Evolutionary conservation across 2,797 vertebrate species (phyloP), one percentile per base, ranked within the genome.

Genomic region (Cossypha polioptera): DNA sequence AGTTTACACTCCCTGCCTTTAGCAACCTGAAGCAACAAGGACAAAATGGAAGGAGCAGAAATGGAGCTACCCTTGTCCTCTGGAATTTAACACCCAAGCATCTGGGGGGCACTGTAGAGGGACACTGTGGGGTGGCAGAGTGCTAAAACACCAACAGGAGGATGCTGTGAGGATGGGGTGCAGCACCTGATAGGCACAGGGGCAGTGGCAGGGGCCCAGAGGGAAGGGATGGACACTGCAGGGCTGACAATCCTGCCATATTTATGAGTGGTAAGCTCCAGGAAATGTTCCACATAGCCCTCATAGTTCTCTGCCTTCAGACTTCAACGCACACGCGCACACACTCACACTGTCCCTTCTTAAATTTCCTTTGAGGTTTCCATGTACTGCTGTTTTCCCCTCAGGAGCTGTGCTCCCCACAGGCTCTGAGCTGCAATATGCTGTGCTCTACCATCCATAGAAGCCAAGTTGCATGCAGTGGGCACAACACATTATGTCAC

Each of bases 261-360:
- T 93, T 91, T 88, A 81, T 91, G 82, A 73, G 88, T n/a, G 11
- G 85, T 92, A 90, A 94, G 87, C 85, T 91, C 61, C 91, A 96
- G 93, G 94, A 96, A 97, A 95, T 95, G 91, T 96, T 96, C 92
- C 85, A 94, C 93, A 95, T 96, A 94, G 86, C 92, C 91, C 53
- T 96, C 88, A 93, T 95, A 94, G 79, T 5, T 91, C 58, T 73
- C 79, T 89, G 77, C 89, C 82, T 91, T 91, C 77, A 71, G 87
- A 68, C 59, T 59, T 62, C 66, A 74, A 54, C 14, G 35, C 78
- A 67, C 78, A 65, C 22, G 13, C 47, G 3, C 24, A 10, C 82
- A 80, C 59, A 9, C 82, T 94, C 86, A 35, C 92, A 78, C 62
- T 24, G 40, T 25, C 90, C 80, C 88, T 82, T 94, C 95, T 95